Evolutionary conservation across 2,888 invertebrate species (phyloP), one percentile per base, ranked within the genome.

Genomic region (Diadromus collaris): DNA sequence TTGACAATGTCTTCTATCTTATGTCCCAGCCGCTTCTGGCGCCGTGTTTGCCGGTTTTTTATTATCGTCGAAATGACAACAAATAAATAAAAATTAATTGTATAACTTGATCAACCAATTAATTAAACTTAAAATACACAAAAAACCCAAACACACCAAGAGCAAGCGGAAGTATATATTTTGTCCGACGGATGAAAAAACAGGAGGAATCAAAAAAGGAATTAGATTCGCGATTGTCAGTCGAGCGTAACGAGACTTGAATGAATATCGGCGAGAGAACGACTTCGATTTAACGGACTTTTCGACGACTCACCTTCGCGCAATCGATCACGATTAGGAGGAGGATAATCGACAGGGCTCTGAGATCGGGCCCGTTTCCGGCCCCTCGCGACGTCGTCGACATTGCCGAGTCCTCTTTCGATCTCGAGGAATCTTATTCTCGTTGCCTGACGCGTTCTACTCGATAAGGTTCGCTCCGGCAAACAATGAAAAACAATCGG

Each of bases 401-500:
- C 79, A 79, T 79, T 58, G 58, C 67, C 75, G 51, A 56, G 24
- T 51, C 51, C 51, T 24, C 24, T 51, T 19, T 21, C 51, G 54
- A 29, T 21, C 41, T 60, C 61, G 54, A 41, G 65, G 56, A 24
- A 29, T 38, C 51, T 44, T 44, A 34, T 38, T 16, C 24, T 19
- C 46, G 41, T 16, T 41, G 65, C n/a, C 67, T 46, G 32, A 27
- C 6, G 41, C 19, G 24, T 38, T 54, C 27, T 29, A 44, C 21
- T 68, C 51, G 21, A 54, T 10, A 51, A 19, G 44, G 48, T 76
- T 48, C 73, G 60, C 68, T 61, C 24, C 69, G 77, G 71, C 68
- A 77, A 77, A 75, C 79, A 81, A 77, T 81, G 81, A 73, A 51
- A 81, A 77, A 13, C 46, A 56, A 58, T 61, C 61, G 60, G 38